phyloP scores from a whole-genome alignment of 2,797 vertebrate species.

The Apogon hyalosoma region DNA sequence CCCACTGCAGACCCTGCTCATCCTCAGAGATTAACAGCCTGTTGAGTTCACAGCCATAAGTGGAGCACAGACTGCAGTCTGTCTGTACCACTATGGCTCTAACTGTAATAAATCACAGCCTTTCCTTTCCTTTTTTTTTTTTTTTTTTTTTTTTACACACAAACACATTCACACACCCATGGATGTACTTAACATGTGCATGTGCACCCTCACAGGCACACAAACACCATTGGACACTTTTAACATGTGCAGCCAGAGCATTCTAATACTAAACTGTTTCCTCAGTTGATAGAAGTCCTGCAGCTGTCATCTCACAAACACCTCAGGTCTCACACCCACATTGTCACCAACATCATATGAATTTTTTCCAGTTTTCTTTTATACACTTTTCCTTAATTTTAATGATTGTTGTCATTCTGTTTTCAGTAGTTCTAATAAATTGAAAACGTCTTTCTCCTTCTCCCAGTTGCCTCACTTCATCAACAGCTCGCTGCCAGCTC shows the following conservation, averaged over 20 bases:
- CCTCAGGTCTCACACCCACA: slow-evolving; percentile 55
- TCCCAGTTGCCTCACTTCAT: slow-evolving; percentile 95
- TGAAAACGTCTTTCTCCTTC: slow-evolving; percentile 26
- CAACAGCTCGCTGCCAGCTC: slow-evolving; percentile 93
- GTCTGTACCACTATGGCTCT: slow-evolving; percentile 39
- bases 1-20: slow-evolving; percentile 33
- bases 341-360: slow-evolving; percentile 38
- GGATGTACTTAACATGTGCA: background rate
- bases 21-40: slow-evolving; percentile 65
- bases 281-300: slow-evolving; percentile 12
- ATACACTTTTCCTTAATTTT: slow-evolving; percentile 13
- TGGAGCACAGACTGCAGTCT: slow-evolving; percentile 29
- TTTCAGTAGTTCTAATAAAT: slow-evolving; percentile 3
- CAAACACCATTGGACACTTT: background rate
- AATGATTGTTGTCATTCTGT: slow-evolving; percentile 17
- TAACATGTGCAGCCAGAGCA: background rate
- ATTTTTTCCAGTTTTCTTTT: slow-evolving; percentile 17
- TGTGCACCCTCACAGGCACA: background rate
- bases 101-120: slow-evolving; percentile 48
- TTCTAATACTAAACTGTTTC: slow-evolving; percentile 17
- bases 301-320: slow-evolving; percentile 38
- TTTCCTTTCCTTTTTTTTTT: too few relatives aligned
- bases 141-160: too few relatives aligned
- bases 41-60: slow-evolving; percentile 53
- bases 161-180: slow-evolving; percentile 21